Evolutionary conservation across 2,113 vertebrate genomes (phyloP).

Genomic region (Nycticebus coucang): DNA sequence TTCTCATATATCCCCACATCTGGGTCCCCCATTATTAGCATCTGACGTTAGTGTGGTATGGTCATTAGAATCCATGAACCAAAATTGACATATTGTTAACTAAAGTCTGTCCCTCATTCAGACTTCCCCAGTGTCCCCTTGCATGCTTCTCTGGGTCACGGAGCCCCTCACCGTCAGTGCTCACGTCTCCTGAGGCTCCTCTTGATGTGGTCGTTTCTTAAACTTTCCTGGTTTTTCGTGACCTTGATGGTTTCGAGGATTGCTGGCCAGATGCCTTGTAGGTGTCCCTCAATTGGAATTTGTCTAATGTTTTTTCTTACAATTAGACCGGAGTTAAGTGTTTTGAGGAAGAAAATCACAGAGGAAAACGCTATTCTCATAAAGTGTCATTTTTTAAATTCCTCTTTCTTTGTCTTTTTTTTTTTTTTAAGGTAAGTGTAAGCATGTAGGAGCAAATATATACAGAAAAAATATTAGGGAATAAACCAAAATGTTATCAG

Average conservation of each 20-base stretch:
- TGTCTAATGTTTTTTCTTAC: neutral
- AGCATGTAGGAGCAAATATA: neutral
- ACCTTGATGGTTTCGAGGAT: neutral
- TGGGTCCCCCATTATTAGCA: neutral
- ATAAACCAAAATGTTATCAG: neutral
- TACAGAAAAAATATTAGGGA: neutral
- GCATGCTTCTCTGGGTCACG: neutral
- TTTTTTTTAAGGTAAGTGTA: neutral
- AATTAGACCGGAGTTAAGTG: neutral
- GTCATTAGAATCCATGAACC: constrained; percentile 8
- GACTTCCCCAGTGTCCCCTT: neutral
- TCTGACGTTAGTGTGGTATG: neutral
- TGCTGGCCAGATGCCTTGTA: neutral
- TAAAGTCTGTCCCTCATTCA: neutral
- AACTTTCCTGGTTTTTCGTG: neutral
- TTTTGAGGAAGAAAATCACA: neutral
- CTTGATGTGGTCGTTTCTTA: neutral
- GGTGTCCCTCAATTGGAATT: neutral
- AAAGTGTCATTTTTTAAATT: neutral
- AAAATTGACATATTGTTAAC: neutral
- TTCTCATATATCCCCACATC: neutral
- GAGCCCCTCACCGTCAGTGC: neutral
- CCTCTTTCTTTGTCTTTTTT: neutral
- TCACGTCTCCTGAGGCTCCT: neutral
- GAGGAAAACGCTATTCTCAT: neutral